These are phyloP conservation scores for Epinephelus fuscoguttatus DNA, from an alignment of 2,113 vertebrate species.

Conservation along the genomic window DNA sequence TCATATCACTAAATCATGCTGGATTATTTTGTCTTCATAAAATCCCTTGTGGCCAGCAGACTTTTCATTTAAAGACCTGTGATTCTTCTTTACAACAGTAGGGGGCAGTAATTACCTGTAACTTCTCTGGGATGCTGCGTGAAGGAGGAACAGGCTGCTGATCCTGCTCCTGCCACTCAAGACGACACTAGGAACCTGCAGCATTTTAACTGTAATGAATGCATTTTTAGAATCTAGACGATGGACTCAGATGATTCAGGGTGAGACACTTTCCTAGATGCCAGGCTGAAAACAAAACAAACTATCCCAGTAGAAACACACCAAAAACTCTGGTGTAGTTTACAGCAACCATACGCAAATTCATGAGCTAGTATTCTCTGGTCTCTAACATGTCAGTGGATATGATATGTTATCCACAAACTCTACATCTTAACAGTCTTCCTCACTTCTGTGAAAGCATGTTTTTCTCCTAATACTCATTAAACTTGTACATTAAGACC, in stretches of 20 bases:
- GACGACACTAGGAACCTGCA: not conserved
- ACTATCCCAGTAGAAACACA: not conserved
- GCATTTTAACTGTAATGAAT: too few species aligned
- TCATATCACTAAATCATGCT: not conserved
- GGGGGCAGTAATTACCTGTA: not conserved
- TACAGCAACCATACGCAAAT: not conserved
- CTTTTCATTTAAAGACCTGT: not conserved
- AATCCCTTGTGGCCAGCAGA: not conserved
- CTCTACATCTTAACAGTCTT: not conserved
- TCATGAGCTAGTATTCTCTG: not conserved
- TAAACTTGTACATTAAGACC: conserved; percentile 14
- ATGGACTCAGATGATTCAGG: not conserved
- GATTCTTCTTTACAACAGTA: not conserved
- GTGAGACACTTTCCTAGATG: not conserved
- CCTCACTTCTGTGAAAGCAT: not conserved
- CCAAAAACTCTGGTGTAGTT: not conserved
- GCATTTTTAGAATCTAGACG: too few species aligned
- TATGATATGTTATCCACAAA: not conserved
- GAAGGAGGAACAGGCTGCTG: not conserved
- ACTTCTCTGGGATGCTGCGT: not conserved
- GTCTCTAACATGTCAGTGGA: not conserved
- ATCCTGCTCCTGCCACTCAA: not conserved
- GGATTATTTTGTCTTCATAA: too few species aligned
- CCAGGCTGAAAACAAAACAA: not conserved
- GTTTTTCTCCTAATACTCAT: not conserved